Conservation (phyloP, 2,797 vertebrate species). For the Brotula barbata region DNA sequence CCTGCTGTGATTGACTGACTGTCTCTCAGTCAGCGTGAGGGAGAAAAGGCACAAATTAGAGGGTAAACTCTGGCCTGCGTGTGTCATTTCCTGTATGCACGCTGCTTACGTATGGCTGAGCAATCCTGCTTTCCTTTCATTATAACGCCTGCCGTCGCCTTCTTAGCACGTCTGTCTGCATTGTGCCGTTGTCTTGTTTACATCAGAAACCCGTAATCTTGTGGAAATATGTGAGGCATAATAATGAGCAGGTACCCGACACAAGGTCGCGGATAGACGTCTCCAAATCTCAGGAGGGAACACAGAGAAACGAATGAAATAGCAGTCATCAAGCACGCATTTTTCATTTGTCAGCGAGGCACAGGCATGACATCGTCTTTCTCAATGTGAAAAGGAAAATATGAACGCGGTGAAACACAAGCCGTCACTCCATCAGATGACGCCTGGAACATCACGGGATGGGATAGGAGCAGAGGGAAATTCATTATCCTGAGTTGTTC, state of each 20-base stretch:
- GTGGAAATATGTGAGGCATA: constrained; percentile 15
- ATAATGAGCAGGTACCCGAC: constrained; percentile 40
- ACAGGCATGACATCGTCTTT: constrained; percentile 41
- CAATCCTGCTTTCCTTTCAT: constrained; percentile 11
- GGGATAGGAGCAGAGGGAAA: no score
- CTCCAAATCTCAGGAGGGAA: constrained; percentile 32
- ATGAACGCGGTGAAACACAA: constrained; percentile 22
- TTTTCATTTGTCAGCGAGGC: constrained; percentile 66
- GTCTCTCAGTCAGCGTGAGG: not conserved
- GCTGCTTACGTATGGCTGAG: constrained; percentile 12
- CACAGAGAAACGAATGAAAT: constrained; percentile 38
- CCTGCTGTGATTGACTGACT: constrained; percentile 30
- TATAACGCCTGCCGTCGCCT: constrained; percentile 20
- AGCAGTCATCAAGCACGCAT: constrained; percentile 46
- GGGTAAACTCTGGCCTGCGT: constrained; percentile 8
- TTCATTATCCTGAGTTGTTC: constrained; percentile 62
- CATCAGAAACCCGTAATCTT: constrained; percentile 49
- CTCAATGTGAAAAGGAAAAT: constrained; percentile 33
- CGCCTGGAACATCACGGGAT: no score
- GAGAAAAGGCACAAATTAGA: constrained; percentile 27
- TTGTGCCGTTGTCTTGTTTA: constrained; percentile 39
- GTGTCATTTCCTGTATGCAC: constrained; percentile 10
- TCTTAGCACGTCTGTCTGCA: constrained; percentile 22
- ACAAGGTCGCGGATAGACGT: not conserved
- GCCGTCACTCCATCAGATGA: constrained; percentile 30